Evolutionary conservation across 92 coral and sea anemone genomes (phyloP).

Genomic region (Metridium senile): DNA sequence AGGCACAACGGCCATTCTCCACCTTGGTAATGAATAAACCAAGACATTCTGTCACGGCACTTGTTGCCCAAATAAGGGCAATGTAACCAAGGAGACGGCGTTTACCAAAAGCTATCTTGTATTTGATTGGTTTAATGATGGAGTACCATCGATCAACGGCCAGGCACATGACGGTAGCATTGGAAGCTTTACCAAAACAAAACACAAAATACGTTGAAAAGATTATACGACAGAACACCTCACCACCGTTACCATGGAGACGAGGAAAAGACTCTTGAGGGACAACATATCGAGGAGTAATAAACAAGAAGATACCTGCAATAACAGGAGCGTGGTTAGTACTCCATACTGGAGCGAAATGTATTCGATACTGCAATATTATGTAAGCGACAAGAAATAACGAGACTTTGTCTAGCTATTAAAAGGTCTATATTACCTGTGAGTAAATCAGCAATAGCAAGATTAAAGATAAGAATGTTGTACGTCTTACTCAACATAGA

Average conservation of each 20-base stretch:
- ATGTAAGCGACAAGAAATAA: not conserved
- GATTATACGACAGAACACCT: slow-evolving; percentile 52
- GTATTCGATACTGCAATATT: not conserved
- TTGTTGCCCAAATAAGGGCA: slow-evolving; percentile 54
- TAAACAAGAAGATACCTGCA: slow-evolving; percentile 35
- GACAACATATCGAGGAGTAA: slow-evolving; percentile 39
- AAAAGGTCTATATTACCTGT: slow-evolving; percentile 36
- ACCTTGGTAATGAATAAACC: slow-evolving; percentile 34
- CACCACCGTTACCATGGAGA: slow-evolving; percentile 40
- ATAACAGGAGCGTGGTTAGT: too few relatives aligned
- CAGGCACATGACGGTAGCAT: slow-evolving; percentile 57
- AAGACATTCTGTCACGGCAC: slow-evolving; percentile 38
- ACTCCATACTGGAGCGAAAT: too few relatives aligned
- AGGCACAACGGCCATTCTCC: slow-evolving; percentile 25
- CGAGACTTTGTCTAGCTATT: not conserved
- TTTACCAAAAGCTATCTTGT: slow-evolving; percentile 47
- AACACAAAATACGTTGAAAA: slow-evolving; percentile 53
- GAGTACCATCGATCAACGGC: slow-evolving; percentile 66
- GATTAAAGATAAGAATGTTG: slow-evolving; percentile 52
- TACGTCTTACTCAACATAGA: slow-evolving; percentile 60
- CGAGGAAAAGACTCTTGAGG: slow-evolving; percentile 33
- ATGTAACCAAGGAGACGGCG: slow-evolving; percentile 38
- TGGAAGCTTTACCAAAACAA: slow-evolving; percentile 54
- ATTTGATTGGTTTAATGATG: slow-evolving; percentile 51
- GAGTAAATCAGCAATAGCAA: slow-evolving; percentile 57